Conservation (phyloP, 2,888 invertebrate genomes). For the Amphipyra berbera region DNA sequence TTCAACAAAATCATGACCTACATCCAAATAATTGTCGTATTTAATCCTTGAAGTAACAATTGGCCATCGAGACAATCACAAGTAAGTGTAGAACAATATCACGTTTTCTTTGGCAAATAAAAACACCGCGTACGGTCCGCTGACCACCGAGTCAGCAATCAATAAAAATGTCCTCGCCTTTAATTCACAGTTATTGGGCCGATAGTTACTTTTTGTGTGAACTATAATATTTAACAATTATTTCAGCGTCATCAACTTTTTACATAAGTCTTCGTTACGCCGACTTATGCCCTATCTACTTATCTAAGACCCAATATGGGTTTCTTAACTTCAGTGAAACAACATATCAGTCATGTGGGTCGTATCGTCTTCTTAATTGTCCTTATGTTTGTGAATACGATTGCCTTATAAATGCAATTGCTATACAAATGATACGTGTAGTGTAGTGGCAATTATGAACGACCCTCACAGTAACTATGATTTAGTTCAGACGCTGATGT, state of each 20-base stretch:
- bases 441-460: conserved; percentile 8
- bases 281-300: no score
- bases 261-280: neutral
- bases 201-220: conserved; percentile 22
- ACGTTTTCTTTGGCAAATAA: conserved; percentile 27
- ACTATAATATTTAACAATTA: conserved; percentile 13
- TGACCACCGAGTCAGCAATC: conserved; percentile 42
- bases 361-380: neutral
- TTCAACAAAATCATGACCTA: conserved; percentile 45
- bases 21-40: conserved; percentile 29
- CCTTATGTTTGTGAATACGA: neutral
- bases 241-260: conserved; percentile 11
- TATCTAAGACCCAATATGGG: neutral
- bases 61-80: conserved; percentile 7
- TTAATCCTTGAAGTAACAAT: conserved; percentile 44
- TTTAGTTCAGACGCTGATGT: conserved; percentile 6
- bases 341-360: neutral
- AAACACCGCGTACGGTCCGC: conserved; percentile 29
- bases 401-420: conserved; percentile 3
- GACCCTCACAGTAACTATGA: conserved; percentile 17
- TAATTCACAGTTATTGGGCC: conserved; percentile 33
- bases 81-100: conserved; percentile 24
- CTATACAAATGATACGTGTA: conserved; percentile 11
- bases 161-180: conserved; percentile 52
- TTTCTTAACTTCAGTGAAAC: neutral